phyloP scores from a whole-genome alignment of 2,113 vertebrate genomes.

The Leptobrachium leishanense region DNA sequence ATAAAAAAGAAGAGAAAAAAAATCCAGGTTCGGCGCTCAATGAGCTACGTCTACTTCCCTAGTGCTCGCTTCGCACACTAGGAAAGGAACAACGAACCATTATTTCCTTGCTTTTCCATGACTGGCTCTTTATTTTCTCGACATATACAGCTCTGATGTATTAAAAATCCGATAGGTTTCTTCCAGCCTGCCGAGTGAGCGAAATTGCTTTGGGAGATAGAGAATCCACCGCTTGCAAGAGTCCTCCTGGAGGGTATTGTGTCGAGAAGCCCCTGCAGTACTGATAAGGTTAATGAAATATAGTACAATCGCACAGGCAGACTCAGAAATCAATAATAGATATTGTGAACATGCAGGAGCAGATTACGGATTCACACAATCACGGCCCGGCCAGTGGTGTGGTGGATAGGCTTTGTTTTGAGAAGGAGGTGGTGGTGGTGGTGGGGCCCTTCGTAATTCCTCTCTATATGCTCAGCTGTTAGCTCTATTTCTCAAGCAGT shows the following conservation, averaged over 20 bases:
- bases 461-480: constrained; percentile 29
- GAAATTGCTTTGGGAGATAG: constrained; percentile 37
- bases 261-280: neutral
- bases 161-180: constrained; percentile 26
- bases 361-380: neutral
- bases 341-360: neutral
- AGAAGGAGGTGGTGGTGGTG: no score
- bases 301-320: neutral
- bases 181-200: constrained; percentile 4
- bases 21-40: neutral
- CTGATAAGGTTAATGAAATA: constrained; percentile 8
- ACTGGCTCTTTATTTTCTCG: neutral
- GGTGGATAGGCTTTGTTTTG: neutral
- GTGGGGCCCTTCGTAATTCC: no score
- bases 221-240: neutral
- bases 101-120: neutral
- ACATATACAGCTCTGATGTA: neutral
- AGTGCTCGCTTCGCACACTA: neutral
- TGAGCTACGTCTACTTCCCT: no score
- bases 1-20: neutral
- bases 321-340: constrained; percentile 5
- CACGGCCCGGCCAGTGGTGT: neutral
- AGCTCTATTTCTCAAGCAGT: constrained; percentile 26
- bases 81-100: neutral
- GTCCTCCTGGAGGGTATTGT: neutral